A percentile compares a stretch with the other conserved stretches of the same genome.
Conservation (phyloP, 2,113 vertebrate species). For the Halcyon malimbica region DNA sequence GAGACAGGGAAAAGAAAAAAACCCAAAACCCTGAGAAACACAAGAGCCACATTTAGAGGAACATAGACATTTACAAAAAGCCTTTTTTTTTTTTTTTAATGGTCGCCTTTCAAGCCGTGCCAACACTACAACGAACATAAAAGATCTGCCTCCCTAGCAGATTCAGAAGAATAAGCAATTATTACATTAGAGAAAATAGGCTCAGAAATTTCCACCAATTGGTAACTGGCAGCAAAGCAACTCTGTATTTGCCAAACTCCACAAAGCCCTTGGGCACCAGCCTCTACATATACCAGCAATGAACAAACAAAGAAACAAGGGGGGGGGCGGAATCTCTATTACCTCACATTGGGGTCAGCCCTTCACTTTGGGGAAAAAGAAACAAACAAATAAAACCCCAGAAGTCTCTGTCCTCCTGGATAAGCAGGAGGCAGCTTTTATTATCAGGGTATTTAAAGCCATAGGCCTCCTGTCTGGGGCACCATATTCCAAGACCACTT, state of each 20-base stretch:
- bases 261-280: conserved; percentile 5
- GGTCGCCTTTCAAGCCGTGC: conserved; percentile 58
- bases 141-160: conserved; percentile 50
- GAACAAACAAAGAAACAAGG: not conserved
- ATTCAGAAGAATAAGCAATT: conserved; percentile 65
- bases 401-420: not conserved
- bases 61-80: not conserved
- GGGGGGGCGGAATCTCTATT: too few species aligned
- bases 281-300: not conserved
- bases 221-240: conserved; percentile 38
- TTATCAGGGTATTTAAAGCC: not conserved
- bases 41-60: conserved; percentile 29
- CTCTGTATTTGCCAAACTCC: conserved; percentile 15
- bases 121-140: conserved; percentile 23
- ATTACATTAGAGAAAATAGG: conserved; percentile 54
- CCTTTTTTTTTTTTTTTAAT: not conserved
- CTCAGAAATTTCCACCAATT: conserved; percentile 51
- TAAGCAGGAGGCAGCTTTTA: not conserved
- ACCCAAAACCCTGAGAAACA: not conserved
- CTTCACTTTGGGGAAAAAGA: not conserved
- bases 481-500: not conserved
- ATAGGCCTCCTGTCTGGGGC: not conserved
- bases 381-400: not conserved
- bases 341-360: not conserved
- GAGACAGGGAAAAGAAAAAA: not conserved